Percentiles rank a stretch among this genome's conserved stretches.
Evolutionary conservation across 1,140 invertebrate species (phyloP).

Genomic region (Polyergus mexicanus): DNA sequence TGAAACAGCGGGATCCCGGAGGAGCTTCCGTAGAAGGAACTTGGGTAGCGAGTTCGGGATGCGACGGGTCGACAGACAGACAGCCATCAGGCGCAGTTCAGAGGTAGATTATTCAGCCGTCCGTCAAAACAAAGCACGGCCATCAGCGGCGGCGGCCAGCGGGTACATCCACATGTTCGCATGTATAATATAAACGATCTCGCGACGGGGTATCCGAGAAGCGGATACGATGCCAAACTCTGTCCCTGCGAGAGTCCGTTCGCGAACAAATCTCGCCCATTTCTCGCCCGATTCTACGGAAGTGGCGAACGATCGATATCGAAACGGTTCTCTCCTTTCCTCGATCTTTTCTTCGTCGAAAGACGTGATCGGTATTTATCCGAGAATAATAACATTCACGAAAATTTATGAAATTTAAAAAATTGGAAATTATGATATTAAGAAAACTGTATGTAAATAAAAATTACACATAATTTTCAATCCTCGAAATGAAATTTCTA

Average conservation of each 20-base stretch:
- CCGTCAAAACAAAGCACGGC: slow-evolving; percentile 82
- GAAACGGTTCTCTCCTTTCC: slow-evolving; percentile 46
- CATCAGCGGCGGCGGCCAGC: slow-evolving; percentile 80
- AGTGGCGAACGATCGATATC: slow-evolving; percentile 45
- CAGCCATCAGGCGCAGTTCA: slow-evolving; percentile 76
- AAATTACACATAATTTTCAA: not conserved
- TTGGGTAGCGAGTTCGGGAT: slow-evolving; percentile 61
- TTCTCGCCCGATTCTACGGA: slow-evolving; percentile 28
- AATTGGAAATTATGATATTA: not conserved
- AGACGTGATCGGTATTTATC: not conserved
- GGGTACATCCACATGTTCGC: slow-evolving; percentile 74
- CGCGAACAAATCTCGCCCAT: slow-evolving; percentile 41
- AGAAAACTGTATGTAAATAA: no score
- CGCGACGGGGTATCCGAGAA: slow-evolving; percentile 72
- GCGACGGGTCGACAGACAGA: slow-evolving; percentile 70
- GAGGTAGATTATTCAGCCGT: slow-evolving; percentile 82
- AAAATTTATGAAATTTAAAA: slow-evolving; percentile 1
- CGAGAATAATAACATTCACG: not conserved
- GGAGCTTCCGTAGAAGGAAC: slow-evolving; percentile 78
- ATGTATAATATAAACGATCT: slow-evolving; percentile 82
- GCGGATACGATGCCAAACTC: slow-evolving; percentile 76
- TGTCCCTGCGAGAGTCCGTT: slow-evolving; percentile 49
- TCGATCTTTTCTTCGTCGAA: slow-evolving; percentile 37
- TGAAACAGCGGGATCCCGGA: slow-evolving; percentile 72
- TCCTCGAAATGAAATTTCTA: not conserved